These are phyloP conservation scores for Pangasius djambal DNA, from an alignment of 2,797 vertebrate species.

Conservation along the genomic window DNA sequence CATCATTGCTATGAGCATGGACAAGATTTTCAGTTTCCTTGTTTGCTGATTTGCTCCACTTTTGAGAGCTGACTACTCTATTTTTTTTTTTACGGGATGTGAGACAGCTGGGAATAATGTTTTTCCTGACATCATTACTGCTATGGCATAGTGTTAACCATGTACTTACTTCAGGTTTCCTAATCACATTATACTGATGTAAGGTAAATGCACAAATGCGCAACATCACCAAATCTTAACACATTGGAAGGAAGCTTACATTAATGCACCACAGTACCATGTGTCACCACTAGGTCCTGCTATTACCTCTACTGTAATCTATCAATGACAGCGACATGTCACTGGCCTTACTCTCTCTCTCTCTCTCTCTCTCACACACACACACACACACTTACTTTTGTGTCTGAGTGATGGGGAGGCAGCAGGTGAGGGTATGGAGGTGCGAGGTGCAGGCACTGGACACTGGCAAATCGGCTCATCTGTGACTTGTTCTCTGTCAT, in stretches of 20 bases:
- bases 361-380: background rate
- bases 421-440: slow-evolving; percentile 81
- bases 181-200: background rate
- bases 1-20: background rate
- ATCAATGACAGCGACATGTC: background rate
- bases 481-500: slow-evolving; percentile 71
- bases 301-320: slow-evolving; percentile 12
- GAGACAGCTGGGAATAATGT: background rate
- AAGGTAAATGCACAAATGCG: background rate
- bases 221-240: background rate
- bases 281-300: slow-evolving; percentile 11
- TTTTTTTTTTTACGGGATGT: background rate
- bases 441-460: slow-evolving; percentile 79
- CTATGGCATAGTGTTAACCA: background rate
- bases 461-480: slow-evolving; percentile 83
- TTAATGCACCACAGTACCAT: background rate
- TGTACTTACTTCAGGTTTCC: background rate
- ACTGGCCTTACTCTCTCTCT: background rate
- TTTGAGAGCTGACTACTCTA: background rate
- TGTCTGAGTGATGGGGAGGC: slow-evolving; percentile 85
- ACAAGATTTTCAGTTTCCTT: background rate
- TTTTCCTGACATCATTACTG: background rate
- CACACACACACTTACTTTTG: slow-evolving; percentile 82
- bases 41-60: background rate
- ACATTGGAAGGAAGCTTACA: background rate